Evolutionary conservation across 2,797 vertebrate species (phyloP).

Genomic region (Notolepis coatsorum): DNA sequence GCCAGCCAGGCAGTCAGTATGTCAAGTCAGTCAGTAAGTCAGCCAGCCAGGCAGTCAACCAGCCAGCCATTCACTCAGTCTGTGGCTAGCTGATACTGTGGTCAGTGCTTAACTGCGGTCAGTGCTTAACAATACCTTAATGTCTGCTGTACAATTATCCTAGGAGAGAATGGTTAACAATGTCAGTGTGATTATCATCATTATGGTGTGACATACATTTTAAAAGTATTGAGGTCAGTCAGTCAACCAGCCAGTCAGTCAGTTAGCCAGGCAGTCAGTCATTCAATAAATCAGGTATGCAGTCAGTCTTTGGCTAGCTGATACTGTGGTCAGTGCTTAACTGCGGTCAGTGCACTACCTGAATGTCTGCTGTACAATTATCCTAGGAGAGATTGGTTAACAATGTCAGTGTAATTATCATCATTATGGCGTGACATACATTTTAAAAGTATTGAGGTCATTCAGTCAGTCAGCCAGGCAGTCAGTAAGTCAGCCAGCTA

Average conservation of each 20-base stretch:
- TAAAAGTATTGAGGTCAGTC: slow-evolving; percentile 50
- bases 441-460: slow-evolving; percentile 47
- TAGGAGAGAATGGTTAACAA: slow-evolving; percentile 44
- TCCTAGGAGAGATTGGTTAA: slow-evolving; percentile 48
- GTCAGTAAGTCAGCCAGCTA: too few species aligned
- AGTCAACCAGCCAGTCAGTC: slow-evolving; percentile 30
- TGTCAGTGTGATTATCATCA: slow-evolving; percentile 43
- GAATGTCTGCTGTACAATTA: slow-evolving; percentile 72
- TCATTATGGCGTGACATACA: slow-evolving; percentile 36
- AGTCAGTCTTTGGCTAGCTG: slow-evolving; percentile 62
- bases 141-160: slow-evolving; percentile 70
- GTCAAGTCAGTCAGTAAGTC: slow-evolving; percentile 60
- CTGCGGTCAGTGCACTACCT: too few species aligned
- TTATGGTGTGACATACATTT: slow-evolving; percentile 40
- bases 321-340: slow-evolving; percentile 34
- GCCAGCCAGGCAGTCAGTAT: slow-evolving; percentile 64
- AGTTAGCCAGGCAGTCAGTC: too few species aligned
- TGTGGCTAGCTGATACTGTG: slow-evolving; percentile 56
- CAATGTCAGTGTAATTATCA: slow-evolving; percentile 42
- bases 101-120: slow-evolving; percentile 10
- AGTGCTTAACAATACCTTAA: too few species aligned
- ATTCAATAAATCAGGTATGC: too few species aligned
- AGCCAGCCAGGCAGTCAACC: slow-evolving; percentile 54
- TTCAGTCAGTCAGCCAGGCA: slow-evolving; percentile 44
- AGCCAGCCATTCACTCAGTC: too few species aligned